Conservation (phyloP, 1,140 invertebrate genomes). For the Drosophila fuyamai region DNA sequence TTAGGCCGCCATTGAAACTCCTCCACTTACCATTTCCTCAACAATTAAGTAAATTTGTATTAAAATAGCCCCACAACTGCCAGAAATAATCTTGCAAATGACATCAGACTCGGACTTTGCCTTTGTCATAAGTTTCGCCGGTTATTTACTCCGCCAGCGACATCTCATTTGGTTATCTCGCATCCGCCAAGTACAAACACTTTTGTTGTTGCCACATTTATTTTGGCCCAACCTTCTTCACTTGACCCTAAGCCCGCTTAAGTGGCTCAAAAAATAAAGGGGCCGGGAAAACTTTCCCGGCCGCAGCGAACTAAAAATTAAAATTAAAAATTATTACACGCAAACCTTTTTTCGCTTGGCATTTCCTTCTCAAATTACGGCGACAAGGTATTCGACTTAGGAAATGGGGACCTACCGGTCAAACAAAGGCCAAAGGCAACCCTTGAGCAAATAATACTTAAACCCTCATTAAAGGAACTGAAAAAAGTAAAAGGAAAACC, state of each 20-base stretch:
- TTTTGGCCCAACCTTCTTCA: constrained; percentile 21
- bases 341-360: constrained; percentile 28
- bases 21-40: constrained; percentile 4
- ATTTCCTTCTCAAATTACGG: constrained; percentile 54
- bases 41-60: constrained; percentile 42
- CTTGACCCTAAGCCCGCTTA: constrained; percentile 42
- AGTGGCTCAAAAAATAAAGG: constrained; percentile 43
- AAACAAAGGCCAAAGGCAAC: constrained; percentile 77
- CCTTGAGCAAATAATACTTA: constrained; percentile 81
- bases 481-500: constrained; percentile 30
- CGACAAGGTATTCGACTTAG: constrained; percentile 55
- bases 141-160: constrained; percentile 39
- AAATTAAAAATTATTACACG: constrained; percentile 80
- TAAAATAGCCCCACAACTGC: constrained; percentile 36
- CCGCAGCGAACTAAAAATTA: constrained; percentile 75
- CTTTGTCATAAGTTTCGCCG: constrained; percentile 46
- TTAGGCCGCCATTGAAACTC: neutral
- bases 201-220: constrained; percentile 46
- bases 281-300: constrained; percentile 37
- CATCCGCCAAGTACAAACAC: constrained; percentile 39
- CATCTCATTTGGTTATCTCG: constrained; percentile 54
- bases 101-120: constrained; percentile 39
- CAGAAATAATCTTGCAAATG: constrained; percentile 43
- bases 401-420: constrained; percentile 31
- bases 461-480: constrained; percentile 79